Conservation (phyloP, 2,797 vertebrate genomes). For the Sparidentex hasta region DNA sequence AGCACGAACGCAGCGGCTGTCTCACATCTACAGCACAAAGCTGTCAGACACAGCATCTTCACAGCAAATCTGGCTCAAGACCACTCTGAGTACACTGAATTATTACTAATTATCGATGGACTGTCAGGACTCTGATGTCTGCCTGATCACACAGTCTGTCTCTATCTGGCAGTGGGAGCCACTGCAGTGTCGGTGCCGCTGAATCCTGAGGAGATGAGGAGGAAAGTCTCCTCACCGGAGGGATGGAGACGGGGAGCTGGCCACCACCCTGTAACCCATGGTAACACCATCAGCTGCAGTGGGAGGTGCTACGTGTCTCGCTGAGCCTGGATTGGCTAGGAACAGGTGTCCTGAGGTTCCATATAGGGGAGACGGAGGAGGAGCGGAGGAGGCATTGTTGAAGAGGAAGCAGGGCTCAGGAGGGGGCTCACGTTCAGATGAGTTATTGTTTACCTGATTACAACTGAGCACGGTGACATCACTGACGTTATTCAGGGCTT, state of each 20-base stretch:
- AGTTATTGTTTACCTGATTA: slow-evolving; percentile 17
- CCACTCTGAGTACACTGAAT: not conserved
- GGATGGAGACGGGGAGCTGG: slow-evolving; percentile 53
- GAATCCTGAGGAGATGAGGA: slow-evolving; percentile 38
- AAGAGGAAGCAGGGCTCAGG: slow-evolving; percentile 2
- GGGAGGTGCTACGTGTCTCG: slow-evolving; percentile 71
- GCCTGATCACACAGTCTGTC: not conserved
- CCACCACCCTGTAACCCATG: slow-evolving; percentile 85
- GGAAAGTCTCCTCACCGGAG: slow-evolving; percentile 47
- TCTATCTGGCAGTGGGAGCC: slow-evolving; percentile 3
- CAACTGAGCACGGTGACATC: not conserved
- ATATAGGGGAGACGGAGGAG: slow-evolving; percentile 65
- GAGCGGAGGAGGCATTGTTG: slow-evolving; percentile 42
- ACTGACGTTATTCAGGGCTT: not conserved
- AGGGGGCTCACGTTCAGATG: slow-evolving; percentile 18
- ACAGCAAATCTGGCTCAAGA: not conserved
- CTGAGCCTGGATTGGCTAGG: slow-evolving; percentile 77
- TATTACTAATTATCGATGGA: slow-evolving; percentile 1
- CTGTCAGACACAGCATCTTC: slow-evolving; percentile 28
- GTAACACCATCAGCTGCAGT: slow-evolving; percentile 81
- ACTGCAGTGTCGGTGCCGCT: slow-evolving; percentile 36
- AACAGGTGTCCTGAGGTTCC: slow-evolving; percentile 83
- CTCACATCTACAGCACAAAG: slow-evolving; percentile 17
- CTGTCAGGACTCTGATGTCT: not conserved
- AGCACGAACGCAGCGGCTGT: slow-evolving; percentile 13